Evolutionary conservation across 2,113 vertebrate genomes (phyloP).

Genomic region (Heterotilapia buettikoferi): DNA sequence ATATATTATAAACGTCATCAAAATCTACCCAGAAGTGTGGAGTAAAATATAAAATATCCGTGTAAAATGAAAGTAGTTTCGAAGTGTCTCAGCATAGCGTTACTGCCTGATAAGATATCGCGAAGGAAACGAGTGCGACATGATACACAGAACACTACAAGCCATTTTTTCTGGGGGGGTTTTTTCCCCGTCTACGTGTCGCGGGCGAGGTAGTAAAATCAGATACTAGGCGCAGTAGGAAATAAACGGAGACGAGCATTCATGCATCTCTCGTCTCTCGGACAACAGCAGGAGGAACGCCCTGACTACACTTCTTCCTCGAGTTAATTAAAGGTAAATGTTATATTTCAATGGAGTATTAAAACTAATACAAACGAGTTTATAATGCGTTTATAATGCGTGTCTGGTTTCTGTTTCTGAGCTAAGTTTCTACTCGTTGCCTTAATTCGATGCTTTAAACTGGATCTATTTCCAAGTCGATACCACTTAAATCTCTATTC

Average conservation of each 20-base stretch:
- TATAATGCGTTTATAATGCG: background rate
- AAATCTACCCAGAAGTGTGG: background rate
- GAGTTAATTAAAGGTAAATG: background rate
- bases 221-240: too few species aligned
- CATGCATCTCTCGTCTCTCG: background rate
- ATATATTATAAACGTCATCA: background rate
- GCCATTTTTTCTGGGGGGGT: background rate
- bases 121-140: background rate
- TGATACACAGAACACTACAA: background rate
- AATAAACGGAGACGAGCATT: background rate
- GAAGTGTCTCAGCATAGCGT: background rate
- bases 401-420: background rate
- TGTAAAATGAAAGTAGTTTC: background rate
- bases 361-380: background rate
- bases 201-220: background rate
- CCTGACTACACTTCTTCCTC: background rate
- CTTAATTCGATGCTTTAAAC: background rate
- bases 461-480: background rate
- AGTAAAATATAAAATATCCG: background rate
- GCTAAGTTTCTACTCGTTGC: background rate
- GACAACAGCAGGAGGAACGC: background rate
- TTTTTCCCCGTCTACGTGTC: accelerated
- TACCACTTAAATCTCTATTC: background rate
- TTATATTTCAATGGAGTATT: background rate
- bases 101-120: background rate